Conservation (phyloP, 2,797 vertebrate species). For the Poeciliopsis infans region DNA sequence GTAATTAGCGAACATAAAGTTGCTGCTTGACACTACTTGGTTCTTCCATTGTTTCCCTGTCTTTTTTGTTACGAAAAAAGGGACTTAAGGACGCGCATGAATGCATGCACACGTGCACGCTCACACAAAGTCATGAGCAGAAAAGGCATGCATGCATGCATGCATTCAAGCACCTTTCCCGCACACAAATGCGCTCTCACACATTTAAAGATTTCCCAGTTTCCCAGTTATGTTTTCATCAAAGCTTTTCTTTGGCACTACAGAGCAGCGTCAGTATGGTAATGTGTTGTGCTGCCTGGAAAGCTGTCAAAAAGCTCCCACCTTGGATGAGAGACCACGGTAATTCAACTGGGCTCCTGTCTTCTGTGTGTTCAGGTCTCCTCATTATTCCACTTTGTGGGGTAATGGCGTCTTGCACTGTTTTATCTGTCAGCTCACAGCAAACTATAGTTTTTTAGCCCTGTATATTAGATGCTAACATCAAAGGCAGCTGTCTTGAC, state of each 20-base stretch:
- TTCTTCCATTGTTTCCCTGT: slow-evolving; percentile 76
- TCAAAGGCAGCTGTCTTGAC: slow-evolving; percentile 83
- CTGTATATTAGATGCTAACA: slow-evolving; percentile 84
- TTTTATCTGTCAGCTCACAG: slow-evolving; percentile 86
- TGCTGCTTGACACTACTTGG: slow-evolving; percentile 81
- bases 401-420: slow-evolving; percentile 83
- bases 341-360: slow-evolving; percentile 85
- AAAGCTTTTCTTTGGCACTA: slow-evolving; percentile 85
- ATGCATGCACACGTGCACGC: slow-evolving; percentile 24
- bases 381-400: slow-evolving; percentile 85
- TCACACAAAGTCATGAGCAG: neutral
- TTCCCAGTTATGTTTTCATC: slow-evolving; percentile 85
- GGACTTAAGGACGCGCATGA: slow-evolving; percentile 40
- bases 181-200: slow-evolving; percentile 60
- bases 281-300: slow-evolving; percentile 85
- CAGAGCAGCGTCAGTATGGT: slow-evolving; percentile 83
- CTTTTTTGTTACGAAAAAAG: slow-evolving; percentile 73
- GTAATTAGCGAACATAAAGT: slow-evolving; percentile 83
- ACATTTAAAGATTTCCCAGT: slow-evolving; percentile 80
- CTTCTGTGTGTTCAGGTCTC: slow-evolving; percentile 83
- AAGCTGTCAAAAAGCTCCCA: slow-evolving; percentile 85
- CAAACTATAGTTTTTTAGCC: slow-evolving; percentile 84
- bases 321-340: slow-evolving; percentile 84
- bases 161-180: slow-evolving; percentile 23
- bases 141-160: neutral